Evolutionary conservation across 2,797 vertebrate species (phyloP).

Genomic region (Rhinella marina): DNA sequence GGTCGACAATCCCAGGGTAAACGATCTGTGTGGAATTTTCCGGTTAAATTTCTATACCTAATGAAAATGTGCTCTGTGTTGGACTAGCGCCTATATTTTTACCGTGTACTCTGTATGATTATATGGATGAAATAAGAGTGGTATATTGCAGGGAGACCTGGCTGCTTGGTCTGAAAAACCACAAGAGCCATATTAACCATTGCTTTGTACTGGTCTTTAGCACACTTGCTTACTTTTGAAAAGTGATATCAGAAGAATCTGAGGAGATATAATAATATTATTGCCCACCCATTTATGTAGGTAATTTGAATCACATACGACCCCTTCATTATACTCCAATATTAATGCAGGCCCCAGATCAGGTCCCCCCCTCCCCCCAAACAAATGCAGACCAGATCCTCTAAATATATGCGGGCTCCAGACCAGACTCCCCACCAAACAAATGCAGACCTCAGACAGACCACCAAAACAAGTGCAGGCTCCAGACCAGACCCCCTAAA

Average conservation of each 20-base stretch:
- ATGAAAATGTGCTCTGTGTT: slow-evolving; percentile 22
- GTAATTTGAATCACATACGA: too few species aligned
- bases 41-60: slow-evolving; percentile 27
- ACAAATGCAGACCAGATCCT: too few species aligned
- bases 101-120: not conserved
- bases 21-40: slow-evolving; percentile 29
- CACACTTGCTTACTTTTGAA: not conserved
- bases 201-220: not conserved
- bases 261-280: too few species aligned
- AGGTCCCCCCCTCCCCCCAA: too few species aligned
- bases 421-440: too few species aligned
- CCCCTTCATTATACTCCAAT: too few species aligned
- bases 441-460: too few species aligned
- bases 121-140: not conserved
- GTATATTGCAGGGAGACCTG: not conserved
- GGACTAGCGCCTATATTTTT: not conserved
- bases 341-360: too few species aligned
- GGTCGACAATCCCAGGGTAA: slow-evolving; percentile 18
- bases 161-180: not conserved
- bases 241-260: not conserved
- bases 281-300: too few species aligned
- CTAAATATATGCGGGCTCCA: too few species aligned
- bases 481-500: too few species aligned
- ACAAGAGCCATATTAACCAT: not conserved
- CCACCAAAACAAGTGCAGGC: too few species aligned